Evolutionary conservation across 1,140 invertebrate species (phyloP).

Genomic region (Gonioctena quinquepunctata): DNA sequence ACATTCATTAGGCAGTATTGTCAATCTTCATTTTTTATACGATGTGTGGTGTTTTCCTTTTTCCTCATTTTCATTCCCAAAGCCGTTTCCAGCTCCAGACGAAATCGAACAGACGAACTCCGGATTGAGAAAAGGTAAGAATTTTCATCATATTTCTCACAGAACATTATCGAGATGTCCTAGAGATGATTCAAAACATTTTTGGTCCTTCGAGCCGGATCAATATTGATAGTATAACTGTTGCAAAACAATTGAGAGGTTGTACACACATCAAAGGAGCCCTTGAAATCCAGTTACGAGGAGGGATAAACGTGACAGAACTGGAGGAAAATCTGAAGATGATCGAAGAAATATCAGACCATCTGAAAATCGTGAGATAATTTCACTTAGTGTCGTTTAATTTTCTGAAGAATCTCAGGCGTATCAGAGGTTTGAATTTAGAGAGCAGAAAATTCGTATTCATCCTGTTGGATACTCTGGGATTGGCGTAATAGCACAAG

Average conservation of each 20-base stretch:
- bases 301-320: conserved; percentile 71
- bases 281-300: conserved; percentile 82
- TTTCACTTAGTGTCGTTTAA: conserved; percentile 77
- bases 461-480: conserved; percentile 77
- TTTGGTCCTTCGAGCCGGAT: conserved; percentile 70
- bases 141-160: too few species aligned
- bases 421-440: conserved; percentile 66
- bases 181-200: too few species aligned
- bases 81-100: too few species aligned
- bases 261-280: conserved; percentile 81
- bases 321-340: conserved; percentile 73
- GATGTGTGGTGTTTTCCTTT: too few species aligned
- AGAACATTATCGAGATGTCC: too few species aligned
- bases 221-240: conserved; percentile 74
- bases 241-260: conserved; percentile 75
- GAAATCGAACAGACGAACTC: too few species aligned
- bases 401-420: conserved; percentile 71
- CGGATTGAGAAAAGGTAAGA: too few species aligned
- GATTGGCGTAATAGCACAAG: too few species aligned
- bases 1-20: too few species aligned
- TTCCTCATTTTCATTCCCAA: too few species aligned
- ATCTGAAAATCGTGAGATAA: conserved; percentile 77
- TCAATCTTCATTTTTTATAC: too few species aligned
- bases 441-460: conserved; percentile 57
- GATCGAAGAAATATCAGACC: conserved; percentile 79